Percentiles rank a stretch among this genome's conserved stretches.
phyloP scores from a whole-genome alignment of 2,888 invertebrate genomes.

The Lacanobia oleracea region DNA sequence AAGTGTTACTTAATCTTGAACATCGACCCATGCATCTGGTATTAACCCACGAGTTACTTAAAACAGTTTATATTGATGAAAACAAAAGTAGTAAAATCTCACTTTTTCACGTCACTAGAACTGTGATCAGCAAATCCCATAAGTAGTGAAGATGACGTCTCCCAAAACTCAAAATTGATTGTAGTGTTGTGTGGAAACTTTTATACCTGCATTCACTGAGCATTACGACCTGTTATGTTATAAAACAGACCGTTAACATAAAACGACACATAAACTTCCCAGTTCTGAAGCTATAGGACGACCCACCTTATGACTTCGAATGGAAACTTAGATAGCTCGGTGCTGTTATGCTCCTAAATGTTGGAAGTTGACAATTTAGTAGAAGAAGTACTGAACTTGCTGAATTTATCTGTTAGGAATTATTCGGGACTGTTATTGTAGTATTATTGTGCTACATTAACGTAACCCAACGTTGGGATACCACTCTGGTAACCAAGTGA shows the following conservation, averaged over 20 bases:
- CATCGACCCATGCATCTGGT: too few species aligned
- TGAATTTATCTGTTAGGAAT: constrained; percentile 35
- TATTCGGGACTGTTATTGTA: constrained; percentile 6
- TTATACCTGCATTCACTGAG: constrained; percentile 46
- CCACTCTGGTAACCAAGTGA: too few species aligned
- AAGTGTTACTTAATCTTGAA: too few species aligned
- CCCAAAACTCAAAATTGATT: constrained; percentile 36
- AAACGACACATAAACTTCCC: constrained; percentile 56
- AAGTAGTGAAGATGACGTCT: background rate
- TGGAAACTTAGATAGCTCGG: constrained; percentile 48
- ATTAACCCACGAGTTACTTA: too few species aligned
- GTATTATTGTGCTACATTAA: background rate
- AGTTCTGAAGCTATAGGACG: constrained; percentile 36
- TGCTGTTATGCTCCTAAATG: constrained; percentile 43
- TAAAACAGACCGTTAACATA: constrained; percentile 58
- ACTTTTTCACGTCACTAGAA: background rate
- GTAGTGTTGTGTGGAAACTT: constrained; percentile 44
- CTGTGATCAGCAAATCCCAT: background rate
- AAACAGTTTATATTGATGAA: background rate
- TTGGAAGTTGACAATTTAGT: constrained; percentile 49
- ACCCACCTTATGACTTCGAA: constrained; percentile 52
- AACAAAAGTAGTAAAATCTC: background rate
- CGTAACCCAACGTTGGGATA: background rate
- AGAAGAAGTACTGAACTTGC: constrained; percentile 29
- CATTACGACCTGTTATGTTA: constrained; percentile 52